Percentiles rank a stretch among this genome's conserved stretches.
phyloP scores from a whole-genome alignment of 2,888 invertebrate species.

The Petrophora chlorosata region DNA sequence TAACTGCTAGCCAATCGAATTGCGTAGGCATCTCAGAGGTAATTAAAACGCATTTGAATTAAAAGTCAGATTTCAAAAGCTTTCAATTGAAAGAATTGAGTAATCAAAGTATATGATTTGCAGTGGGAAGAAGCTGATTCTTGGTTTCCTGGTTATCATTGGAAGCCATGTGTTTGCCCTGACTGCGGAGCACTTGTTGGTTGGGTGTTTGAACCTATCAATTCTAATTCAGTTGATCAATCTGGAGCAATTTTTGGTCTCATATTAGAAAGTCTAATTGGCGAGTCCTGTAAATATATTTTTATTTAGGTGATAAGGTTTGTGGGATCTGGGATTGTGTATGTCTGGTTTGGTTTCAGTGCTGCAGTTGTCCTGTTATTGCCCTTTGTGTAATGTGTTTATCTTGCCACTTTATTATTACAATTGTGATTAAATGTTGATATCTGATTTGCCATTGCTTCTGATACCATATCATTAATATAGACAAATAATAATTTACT shows the following conservation, averaged over 20 bases:
- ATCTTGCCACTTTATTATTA: constrained; percentile 9
- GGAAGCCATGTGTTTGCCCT: constrained; percentile 83
- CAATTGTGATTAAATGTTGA: constrained; percentile 7
- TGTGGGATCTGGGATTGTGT: constrained; percentile 35
- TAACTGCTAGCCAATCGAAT: constrained; percentile 50
- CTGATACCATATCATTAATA: too few species aligned
- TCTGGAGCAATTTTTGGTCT: constrained; percentile 55
- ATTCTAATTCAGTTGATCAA: constrained; percentile 35
- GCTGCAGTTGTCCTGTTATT: constrained; percentile 3
- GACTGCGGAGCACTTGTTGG: constrained; percentile 83
- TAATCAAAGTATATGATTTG: constrained; percentile 41
- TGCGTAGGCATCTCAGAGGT: constrained; percentile 62
- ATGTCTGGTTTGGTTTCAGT: constrained; percentile 21
- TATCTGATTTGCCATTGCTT: neutral
- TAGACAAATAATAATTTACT: too few species aligned
- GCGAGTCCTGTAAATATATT: constrained; percentile 65
- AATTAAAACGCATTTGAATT: constrained; percentile 24
- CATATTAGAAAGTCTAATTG: constrained; percentile 55
- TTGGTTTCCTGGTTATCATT: constrained; percentile 85
- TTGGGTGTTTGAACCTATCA: constrained; percentile 78
- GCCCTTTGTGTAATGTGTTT: constrained; percentile 12
- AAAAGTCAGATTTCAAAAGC: too few species aligned
- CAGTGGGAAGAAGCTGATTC: constrained; percentile 80
- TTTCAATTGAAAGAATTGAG: neutral
- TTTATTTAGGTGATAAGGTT: constrained; percentile 29